Evolutionary conservation across 2,113 vertebrate genomes (phyloP).

Genomic region (Nothocercus julius): DNA sequence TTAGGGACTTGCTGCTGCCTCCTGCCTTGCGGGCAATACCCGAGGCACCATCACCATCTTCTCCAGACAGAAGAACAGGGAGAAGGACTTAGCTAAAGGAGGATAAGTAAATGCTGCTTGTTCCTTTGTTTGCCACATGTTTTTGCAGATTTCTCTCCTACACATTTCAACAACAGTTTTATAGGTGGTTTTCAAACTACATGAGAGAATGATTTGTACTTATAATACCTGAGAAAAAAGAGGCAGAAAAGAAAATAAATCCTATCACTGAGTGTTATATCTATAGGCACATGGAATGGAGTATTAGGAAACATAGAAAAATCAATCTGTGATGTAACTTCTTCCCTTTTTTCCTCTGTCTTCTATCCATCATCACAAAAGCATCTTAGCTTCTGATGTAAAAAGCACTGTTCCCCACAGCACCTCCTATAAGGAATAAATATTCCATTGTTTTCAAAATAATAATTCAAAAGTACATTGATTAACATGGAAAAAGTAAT

Average conservation of each 20-base stretch:
- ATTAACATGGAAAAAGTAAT: neutral
- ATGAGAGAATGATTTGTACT: neutral
- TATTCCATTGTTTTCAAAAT: neutral
- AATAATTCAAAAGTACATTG: fast-evolving
- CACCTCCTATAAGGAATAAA: neutral
- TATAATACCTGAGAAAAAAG: neutral
- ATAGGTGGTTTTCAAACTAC: neutral
- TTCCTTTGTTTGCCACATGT: neutral
- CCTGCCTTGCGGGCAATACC: neutral
- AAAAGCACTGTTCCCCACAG: neutral
- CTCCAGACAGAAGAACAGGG: neutral
- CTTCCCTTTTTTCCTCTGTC: neutral
- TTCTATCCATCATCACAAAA: neutral
- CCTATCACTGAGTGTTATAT: neutral
- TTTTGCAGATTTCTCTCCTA: neutral
- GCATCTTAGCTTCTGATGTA: neutral
- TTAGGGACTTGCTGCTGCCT: neutral
- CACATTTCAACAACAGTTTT: neutral
- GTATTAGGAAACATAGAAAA: neutral
- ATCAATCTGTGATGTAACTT: neutral
- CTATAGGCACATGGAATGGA: neutral
- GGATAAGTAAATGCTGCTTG: neutral
- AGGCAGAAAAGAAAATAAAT: neutral
- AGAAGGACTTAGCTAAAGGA: neutral
- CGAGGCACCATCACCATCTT: neutral